A percentile compares a stretch with the other conserved stretches of the same genome.
phyloP scores from a whole-genome alignment of 2,888 invertebrate genomes.

The Sceliomorpha sp. region DNA sequence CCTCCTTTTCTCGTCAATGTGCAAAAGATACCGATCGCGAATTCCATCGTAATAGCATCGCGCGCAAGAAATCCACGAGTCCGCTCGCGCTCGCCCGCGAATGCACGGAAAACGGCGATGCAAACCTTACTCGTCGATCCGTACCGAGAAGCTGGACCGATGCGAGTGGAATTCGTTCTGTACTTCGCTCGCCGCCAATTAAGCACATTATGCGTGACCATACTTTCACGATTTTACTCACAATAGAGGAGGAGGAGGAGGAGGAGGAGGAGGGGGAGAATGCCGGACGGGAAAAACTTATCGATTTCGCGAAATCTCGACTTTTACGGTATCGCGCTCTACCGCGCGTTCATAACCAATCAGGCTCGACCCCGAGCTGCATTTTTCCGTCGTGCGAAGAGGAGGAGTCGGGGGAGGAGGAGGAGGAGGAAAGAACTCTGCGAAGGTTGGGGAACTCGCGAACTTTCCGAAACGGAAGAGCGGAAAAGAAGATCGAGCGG shows the following conservation, averaged over 20 bases:
- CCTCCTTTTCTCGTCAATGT: slow-evolving; percentile 46
- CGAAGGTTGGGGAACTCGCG: too few species aligned
- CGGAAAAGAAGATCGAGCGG: neutral
- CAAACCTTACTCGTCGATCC: slow-evolving; percentile 42
- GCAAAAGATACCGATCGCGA: slow-evolving; percentile 51
- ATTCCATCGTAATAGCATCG: slow-evolving; percentile 49
- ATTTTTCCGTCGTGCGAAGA: slow-evolving; percentile 16
- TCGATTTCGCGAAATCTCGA: slow-evolving; percentile 38
- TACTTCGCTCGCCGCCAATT: slow-evolving; percentile 47
- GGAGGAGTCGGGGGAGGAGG: too few species aligned
- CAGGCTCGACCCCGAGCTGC: too few species aligned
- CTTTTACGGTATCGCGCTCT: slow-evolving; percentile 5
- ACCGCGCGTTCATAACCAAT: slow-evolving; percentile 4
- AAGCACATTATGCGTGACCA: slow-evolving; percentile 43
- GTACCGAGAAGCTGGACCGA: slow-evolving; percentile 42
- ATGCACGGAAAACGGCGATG: slow-evolving; percentile 31
- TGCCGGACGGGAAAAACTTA: slow-evolving; percentile 27
- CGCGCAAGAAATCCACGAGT: slow-evolving; percentile 32
- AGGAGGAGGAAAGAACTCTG: too few species aligned
- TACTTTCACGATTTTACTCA: slow-evolving; percentile 48
- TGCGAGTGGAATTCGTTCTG: slow-evolving; percentile 36
- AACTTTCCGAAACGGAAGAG: too few species aligned
- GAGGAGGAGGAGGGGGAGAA: too few species aligned
- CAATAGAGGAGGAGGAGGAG: slow-evolving; percentile 33
- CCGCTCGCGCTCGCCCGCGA: slow-evolving; percentile 32